Evolutionary conservation across 2,797 vertebrate species (phyloP), one percentile per base, ranked within the genome.

Genomic region (Tolypeutes matacus): DNA sequence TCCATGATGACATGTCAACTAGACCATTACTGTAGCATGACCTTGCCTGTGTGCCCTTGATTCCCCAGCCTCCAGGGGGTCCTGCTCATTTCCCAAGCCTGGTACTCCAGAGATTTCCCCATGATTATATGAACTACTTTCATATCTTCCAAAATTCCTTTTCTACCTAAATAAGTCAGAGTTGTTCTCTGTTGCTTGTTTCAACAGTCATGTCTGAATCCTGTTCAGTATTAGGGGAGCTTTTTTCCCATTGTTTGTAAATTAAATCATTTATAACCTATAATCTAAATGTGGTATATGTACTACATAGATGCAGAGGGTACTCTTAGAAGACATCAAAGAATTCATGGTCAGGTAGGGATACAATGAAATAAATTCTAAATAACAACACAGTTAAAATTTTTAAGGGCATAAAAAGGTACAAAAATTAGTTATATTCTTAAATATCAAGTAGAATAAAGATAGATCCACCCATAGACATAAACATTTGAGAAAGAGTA

Each of bases 291-390:
- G 58, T 72, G 18, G 3, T 17, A 88, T 64, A 65, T 29, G 25
- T 77, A 51, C 3, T 56, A 65, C 9, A 53, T 46, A 65, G 14
- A 53, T 46, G 25, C 56, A 94, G 4, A 69, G 25, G 3, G 5
- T 60, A 88, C 14, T 62, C 67, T 46, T 65, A 72, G 34, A 72
- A 95, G 49, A 94, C 27, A 62, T 86, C 42, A 77, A 89, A 87
- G 29, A 97, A 92, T 36, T 92, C 75, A 87, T 0, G 29, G 15
- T 21, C n/a, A 36, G 13, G 1, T 73, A 42, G 12, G 17, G 29
- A 90, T 51, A 56, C 5, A 95, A 77, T 29, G 21, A 5, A 86
- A 34, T 78, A 89, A 86, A 29, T 87, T 85, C 56, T 78, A 75
- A n/a, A 86, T 4, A 36, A 87, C 12, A 89, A 82, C 14, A 58